These are phyloP conservation scores for Diachasmimorpha longicaudata DNA, from an alignment of 1,140 invertebrate genomes.

Conservation along the genomic window DNA sequence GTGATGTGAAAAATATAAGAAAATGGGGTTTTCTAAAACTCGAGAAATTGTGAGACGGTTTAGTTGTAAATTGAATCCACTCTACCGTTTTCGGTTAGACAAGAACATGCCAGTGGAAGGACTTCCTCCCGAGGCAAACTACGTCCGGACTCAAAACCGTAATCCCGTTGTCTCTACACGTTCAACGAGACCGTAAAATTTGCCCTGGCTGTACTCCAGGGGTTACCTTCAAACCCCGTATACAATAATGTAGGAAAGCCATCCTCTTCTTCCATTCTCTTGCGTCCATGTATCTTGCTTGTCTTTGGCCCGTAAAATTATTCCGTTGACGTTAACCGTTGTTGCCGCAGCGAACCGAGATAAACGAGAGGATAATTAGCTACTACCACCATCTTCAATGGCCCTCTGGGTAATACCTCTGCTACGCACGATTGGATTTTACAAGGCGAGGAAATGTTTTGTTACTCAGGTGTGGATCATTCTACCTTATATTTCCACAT, in stretches of 20 bases:
- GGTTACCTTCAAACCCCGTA: background rate
- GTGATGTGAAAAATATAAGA: background rate
- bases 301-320: slow-evolving; percentile 35
- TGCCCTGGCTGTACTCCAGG: slow-evolving; percentile 16
- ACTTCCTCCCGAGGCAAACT: slow-evolving; percentile 20
- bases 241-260: slow-evolving; percentile 5
- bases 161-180: slow-evolving; percentile 21
- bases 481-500: background rate
- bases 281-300: slow-evolving; percentile 2
- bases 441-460: slow-evolving; percentile 8
- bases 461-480: background rate
- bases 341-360: slow-evolving; percentile 33
- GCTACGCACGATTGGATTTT: background rate
- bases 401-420: background rate
- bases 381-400: background rate
- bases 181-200: slow-evolving; percentile 26
- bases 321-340: slow-evolving; percentile 16
- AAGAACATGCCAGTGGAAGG: background rate
- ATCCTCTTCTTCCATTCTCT: background rate
- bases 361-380: slow-evolving; percentile 42
- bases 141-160: slow-evolving; percentile 14
- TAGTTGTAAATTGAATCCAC: slow-evolving; percentile 10
- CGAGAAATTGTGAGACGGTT: background rate
- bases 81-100: background rate
- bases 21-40: background rate